phyloP scores from a whole-genome alignment of 2,888 invertebrate genomes.

The Melieria picta region DNA sequence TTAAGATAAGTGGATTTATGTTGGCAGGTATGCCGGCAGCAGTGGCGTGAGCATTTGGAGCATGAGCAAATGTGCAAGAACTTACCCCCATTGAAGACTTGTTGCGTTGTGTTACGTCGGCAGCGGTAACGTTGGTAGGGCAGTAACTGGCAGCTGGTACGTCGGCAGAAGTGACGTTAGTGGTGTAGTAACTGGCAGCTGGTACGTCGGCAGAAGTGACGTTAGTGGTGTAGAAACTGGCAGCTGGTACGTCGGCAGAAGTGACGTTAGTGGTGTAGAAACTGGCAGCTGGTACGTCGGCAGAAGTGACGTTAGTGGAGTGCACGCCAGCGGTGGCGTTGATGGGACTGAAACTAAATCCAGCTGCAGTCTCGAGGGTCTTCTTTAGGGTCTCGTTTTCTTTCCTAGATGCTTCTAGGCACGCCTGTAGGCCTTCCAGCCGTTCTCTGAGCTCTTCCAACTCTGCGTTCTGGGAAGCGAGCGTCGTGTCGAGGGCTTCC shows the following conservation, averaged over 20 bases:
- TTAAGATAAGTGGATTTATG: background rate
- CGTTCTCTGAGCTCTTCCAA: background rate
- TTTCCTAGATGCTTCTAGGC: background rate
- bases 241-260: too few species aligned
- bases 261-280: too few species aligned
- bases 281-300: too few species aligned
- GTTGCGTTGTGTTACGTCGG: background rate
- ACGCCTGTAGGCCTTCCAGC: background rate
- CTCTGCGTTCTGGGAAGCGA: background rate
- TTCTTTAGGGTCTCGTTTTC: background rate
- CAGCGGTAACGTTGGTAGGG: background rate
- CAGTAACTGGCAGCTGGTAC: background rate
- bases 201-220: too few species aligned
- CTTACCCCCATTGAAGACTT: background rate
- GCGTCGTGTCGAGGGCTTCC: background rate
- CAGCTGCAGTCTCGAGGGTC: too few species aligned
- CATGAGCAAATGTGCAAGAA: background rate
- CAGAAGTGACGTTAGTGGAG: too few species aligned
- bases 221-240: too few species aligned
- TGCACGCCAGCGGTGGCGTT: background rate
- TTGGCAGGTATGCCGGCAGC: background rate
- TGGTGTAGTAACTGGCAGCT: too few species aligned
- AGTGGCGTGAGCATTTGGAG: background rate
- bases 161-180: background rate
- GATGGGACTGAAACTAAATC: too few species aligned